Evolutionary conservation across 2,888 invertebrate species (phyloP).

Genomic region (Drosophila infuscata): DNA sequence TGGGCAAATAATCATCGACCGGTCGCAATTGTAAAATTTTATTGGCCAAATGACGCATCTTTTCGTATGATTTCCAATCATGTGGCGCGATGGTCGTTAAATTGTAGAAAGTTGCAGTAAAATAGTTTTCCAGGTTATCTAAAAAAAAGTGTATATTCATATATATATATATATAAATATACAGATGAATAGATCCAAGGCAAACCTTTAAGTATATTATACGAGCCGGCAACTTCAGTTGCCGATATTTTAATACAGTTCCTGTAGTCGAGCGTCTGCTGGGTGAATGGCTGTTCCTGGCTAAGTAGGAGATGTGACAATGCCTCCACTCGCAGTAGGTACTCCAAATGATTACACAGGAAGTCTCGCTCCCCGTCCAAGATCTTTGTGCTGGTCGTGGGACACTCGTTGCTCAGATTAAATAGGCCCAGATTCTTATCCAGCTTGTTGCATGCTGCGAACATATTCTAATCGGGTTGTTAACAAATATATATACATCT

Average conservation of each 20-base stretch:
- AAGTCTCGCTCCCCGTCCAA: constrained; percentile 88
- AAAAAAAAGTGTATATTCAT: not conserved
- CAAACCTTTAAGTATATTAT: constrained; percentile 88
- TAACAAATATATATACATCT: not conserved
- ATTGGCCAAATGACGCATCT: constrained; percentile 96
- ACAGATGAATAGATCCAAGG: not conserved
- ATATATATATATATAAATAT: not conserved
- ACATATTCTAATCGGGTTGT: constrained; percentile 44
- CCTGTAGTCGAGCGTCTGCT: constrained; percentile 86
- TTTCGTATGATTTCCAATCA: constrained; percentile 98
- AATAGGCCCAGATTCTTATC: constrained; percentile 64
- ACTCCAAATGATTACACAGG: constrained; percentile 95
- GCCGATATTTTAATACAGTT: constrained; percentile 87
- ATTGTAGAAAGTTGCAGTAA: constrained; percentile 98
- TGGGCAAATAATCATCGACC: constrained; percentile 97
- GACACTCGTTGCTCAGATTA: constrained; percentile 26
- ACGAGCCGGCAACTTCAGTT: constrained; percentile 86
- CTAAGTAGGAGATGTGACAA: constrained; percentile 95
- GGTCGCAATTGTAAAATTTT: constrained; percentile 93
- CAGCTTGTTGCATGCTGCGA: constrained; percentile 67
- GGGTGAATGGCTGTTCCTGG: constrained; percentile 89
- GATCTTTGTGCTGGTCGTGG: constrained; percentile 67
- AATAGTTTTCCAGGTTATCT: constrained; percentile 92
- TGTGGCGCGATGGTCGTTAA: constrained; percentile 98
- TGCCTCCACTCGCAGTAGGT: constrained; percentile 95